Conservation (phyloP, 2,888 invertebrate genomes). For the Chloroclystis v-ata region DNA sequence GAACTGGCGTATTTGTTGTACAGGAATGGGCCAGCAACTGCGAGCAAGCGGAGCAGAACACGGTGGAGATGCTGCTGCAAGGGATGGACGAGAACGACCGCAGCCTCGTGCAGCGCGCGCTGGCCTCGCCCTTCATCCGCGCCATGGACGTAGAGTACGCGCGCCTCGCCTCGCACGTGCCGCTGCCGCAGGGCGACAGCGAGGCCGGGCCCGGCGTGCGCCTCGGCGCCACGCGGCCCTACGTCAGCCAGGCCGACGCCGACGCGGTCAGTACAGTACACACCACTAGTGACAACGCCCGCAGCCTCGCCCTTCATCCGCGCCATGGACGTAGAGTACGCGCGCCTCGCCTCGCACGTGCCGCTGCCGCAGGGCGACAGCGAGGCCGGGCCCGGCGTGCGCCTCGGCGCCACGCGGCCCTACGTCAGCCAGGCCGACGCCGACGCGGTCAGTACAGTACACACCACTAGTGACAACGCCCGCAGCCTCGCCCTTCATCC, state of each 20-base stretch:
- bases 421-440: no score
- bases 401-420: no score
- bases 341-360: constrained; percentile 70
- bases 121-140: constrained; percentile 90
- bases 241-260: no score
- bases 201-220: not conserved
- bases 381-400: not conserved
- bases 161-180: constrained; percentile 61
- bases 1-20: not conserved
- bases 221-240: no score
- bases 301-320: constrained; percentile 88
- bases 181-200: constrained; percentile 38
- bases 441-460: no score
- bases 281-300: constrained; percentile 71
- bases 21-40: constrained; percentile 91
- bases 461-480: constrained; percentile 61
- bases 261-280: no score
- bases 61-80: constrained; percentile 85
- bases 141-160: constrained; percentile 95
- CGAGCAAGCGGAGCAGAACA: constrained; percentile 88
- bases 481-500: constrained; percentile 88
- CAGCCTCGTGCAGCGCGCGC: constrained; percentile 84
- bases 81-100: constrained; percentile 93
- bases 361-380: constrained; percentile 42
- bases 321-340: constrained; percentile 93